These are phyloP conservation scores for Oreochromis niloticus DNA, from an alignment of 2,113 vertebrate genomes.

Conservation along the genomic window DNA sequence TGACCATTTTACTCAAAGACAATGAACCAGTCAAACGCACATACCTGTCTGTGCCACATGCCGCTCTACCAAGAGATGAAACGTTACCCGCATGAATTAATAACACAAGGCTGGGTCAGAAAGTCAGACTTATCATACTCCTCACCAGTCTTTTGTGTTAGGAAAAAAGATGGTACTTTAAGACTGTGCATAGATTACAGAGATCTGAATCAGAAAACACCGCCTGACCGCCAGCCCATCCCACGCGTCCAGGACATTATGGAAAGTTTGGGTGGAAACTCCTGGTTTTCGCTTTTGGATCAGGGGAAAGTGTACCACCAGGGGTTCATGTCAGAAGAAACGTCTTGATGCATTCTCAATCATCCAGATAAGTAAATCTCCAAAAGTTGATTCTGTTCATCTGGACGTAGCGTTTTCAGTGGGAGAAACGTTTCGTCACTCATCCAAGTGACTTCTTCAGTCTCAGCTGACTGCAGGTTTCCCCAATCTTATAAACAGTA, in stretches of 20 bases:
- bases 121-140: neutral
- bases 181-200: neutral
- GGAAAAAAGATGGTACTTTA: neutral
- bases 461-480: too few relatives aligned
- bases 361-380: too few relatives aligned
- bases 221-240: neutral
- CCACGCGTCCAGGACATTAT: neutral
- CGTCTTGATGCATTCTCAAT: too few relatives aligned
- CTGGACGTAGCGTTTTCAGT: too few relatives aligned
- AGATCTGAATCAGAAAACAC: neutral
- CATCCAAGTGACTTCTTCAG: too few relatives aligned
- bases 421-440: too few relatives aligned
- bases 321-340: too few relatives aligned
- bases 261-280: neutral
- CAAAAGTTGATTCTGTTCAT: too few relatives aligned
- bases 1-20: neutral
- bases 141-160: neutral
- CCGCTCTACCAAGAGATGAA: neutral
- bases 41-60: neutral
- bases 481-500: too few relatives aligned
- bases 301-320: too few relatives aligned
- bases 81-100: neutral
- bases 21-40: neutral
- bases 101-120: neutral
- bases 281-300: too few relatives aligned